These are phyloP conservation scores for Ahaetulla prasina DNA, from an alignment of 2,113 vertebrate species.

Conservation along the genomic window DNA sequence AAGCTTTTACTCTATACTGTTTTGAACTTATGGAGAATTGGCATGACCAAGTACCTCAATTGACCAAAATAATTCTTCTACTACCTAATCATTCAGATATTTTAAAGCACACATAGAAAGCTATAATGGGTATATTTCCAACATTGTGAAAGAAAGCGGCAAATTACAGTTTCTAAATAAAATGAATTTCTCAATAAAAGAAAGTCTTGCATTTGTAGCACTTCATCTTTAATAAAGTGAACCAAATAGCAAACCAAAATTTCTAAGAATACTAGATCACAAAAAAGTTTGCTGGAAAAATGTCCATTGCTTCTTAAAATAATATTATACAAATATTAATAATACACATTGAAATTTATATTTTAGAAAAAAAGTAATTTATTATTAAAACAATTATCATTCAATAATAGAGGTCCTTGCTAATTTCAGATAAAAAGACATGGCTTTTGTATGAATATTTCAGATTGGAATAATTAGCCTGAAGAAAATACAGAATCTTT, in stretches of 20 bases:
- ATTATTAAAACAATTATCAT: neutral
- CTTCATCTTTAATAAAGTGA: neutral
- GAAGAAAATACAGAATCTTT: neutral
- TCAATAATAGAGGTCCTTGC: neutral
- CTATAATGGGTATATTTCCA: neutral
- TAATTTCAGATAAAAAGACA: neutral
- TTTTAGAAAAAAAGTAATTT: neutral
- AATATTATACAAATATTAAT: neutral
- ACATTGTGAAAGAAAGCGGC: neutral
- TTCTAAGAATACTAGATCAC: neutral
- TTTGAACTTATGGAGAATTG: constrained; percentile 42
- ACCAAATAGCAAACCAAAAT: neutral
- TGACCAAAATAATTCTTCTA: constrained; percentile 30
- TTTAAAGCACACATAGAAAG: neutral
- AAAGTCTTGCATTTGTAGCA: neutral
- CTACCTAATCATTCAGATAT: constrained; percentile 15
- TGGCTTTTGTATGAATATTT: neutral
- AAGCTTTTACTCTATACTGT: constrained; percentile 3
- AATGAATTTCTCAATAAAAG: neutral
- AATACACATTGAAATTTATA: neutral
- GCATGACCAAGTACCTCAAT: constrained; percentile 35
- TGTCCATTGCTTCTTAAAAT: neutral
- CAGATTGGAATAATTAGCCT: neutral
- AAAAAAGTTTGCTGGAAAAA: neutral
- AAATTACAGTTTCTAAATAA: fast-evolving